Base-by-base conservation (phyloP, 2,797 vertebrate species). In the Pseudomugil tenellus region DNA sequence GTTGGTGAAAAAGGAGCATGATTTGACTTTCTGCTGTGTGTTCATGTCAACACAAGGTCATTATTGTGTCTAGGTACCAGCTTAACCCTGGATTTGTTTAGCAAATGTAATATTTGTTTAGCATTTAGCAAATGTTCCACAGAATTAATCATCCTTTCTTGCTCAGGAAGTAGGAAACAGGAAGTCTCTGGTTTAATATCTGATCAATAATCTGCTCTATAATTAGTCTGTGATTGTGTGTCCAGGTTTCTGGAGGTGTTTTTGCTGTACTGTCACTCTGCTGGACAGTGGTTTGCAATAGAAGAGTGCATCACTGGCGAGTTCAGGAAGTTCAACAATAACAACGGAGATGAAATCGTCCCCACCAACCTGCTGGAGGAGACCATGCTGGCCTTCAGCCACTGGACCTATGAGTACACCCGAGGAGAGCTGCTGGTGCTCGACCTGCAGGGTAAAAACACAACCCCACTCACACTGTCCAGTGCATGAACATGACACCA, bases 251-350 rank as follows among this genome's bases (percentile, higher is more conserved):
- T 99, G 87, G 98, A 99, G 92, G 98, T 98, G 80, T 99, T 96
- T 80, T 91, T 99, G 81, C 92, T 99, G 48, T 99, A 98, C 91
- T 98, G 97, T 91, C 98, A 99, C 84, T 99, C 98, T 60, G 98
- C 97, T n/a, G 97, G 96, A 25, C 97, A 99, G 88, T 99, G 98
- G 98, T 99, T 99, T 76, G 97, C 97, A 2, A 97, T 99, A 63
- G 98, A 99, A 84, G 97, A 99, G 80, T 99, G 98, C 81, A 99
- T 98, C 92, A 97, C 96, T 0, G 98, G 98, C 46, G 98, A 99
- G 86, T 99, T 99, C 85, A 93, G 98, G 72, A 99, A 99, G 92
- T 99, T 99, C 17, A 99, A 99, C 81, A 99, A 99, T 86, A 99
- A 99, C 88, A 99, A 99, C 0, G 98, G 98, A n/a, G 97, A 99